Conservation (phyloP, 2,888 invertebrate genomes). For the Coelinius sp. region DNA sequence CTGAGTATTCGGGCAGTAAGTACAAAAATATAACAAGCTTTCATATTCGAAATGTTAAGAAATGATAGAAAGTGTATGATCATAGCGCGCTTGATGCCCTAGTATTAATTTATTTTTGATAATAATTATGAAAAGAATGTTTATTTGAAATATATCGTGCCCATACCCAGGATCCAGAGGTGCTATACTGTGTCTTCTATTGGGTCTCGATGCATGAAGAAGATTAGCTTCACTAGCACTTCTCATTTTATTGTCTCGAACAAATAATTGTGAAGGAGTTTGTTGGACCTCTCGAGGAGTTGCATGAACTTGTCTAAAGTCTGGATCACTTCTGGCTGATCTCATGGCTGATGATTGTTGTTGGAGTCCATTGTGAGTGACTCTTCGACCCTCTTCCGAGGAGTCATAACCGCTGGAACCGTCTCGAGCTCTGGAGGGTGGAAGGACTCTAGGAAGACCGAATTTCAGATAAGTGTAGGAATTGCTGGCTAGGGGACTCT, state of each 20-base stretch:
- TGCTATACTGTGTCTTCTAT: constrained; percentile 67
- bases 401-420: constrained; percentile 95
- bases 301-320: constrained; percentile 73
- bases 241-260: constrained; percentile 61
- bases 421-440: constrained; percentile 80
- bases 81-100: no score
- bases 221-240: constrained; percentile 92
- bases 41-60: no score
- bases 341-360: constrained; percentile 73
- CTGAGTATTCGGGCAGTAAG: no score
- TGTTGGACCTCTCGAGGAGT: constrained; percentile 49
- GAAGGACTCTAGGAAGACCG: constrained; percentile 91
- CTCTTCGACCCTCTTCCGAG: constrained; percentile 77
- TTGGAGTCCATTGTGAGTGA: constrained; percentile 73
- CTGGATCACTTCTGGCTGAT: constrained; percentile 89
- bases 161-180: constrained; percentile 64
- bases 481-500: constrained; percentile 89
- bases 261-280: constrained; percentile 60
- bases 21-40: no score
- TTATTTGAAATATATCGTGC: no score
- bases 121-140: no score
- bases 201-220: constrained; percentile 68
- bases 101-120: no score
- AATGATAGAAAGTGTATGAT: no score
- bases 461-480: constrained; percentile 96